These are phyloP conservation scores for Graptemys geographica DNA, from an alignment of 2,797 vertebrate species.

Conservation along the genomic window DNA sequence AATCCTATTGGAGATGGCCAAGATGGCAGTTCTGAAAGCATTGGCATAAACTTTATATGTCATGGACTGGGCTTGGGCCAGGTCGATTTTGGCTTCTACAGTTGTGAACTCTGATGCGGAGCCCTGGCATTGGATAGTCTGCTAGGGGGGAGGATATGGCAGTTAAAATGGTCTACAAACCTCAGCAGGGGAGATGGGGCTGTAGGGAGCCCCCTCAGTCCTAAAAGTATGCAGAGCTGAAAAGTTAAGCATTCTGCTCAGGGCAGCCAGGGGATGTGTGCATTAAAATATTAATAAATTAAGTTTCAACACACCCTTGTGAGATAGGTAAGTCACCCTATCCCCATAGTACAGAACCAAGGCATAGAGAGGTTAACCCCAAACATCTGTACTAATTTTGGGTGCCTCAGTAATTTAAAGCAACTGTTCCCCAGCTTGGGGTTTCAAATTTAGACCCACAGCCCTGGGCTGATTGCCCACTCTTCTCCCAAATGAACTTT, in stretches of 20 bases:
- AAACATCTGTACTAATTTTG: neutral
- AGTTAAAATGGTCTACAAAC: neutral
- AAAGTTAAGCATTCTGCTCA: neutral
- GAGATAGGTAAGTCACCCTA: neutral
- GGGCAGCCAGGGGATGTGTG: neutral
- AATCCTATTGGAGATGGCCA: neutral
- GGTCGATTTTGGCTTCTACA: neutral
- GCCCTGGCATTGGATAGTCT: neutral
- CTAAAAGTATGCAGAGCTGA: neutral
- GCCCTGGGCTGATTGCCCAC: neutral
- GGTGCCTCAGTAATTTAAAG: neutral
- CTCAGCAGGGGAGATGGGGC: neutral
- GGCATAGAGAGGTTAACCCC: neutral
- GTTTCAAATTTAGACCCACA: neutral
- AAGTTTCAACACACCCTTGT: neutral
- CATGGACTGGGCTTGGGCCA: neutral
- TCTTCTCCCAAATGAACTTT: neutral
- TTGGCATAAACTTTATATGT: neutral
- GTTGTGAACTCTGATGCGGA: neutral
- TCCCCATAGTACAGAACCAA: neutral
- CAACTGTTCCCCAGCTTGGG: neutral
- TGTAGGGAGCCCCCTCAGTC: accelerated
- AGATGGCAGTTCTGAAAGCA: neutral
- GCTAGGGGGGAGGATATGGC: accelerated
- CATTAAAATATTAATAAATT: neutral